Evolutionary conservation across 2,888 invertebrate species (phyloP), one percentile per base, ranked within the genome.

Genomic region (Lasioglossum figueresi): DNA sequence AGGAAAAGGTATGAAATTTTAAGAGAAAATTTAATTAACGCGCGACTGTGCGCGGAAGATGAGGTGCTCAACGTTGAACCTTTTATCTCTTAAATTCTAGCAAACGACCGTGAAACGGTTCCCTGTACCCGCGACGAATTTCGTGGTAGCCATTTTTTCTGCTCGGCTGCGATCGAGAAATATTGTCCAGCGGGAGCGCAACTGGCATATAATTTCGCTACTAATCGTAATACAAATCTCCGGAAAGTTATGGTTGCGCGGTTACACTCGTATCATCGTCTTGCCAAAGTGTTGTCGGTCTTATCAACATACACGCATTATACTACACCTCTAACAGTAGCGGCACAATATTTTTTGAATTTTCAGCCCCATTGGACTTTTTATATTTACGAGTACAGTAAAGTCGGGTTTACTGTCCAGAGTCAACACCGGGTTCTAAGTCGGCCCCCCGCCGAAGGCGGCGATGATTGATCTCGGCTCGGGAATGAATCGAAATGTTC

Each of bases 11-110:
- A 59, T 59, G 70, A 34, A 70, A 78, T 73, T 70, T 40, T 37
- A 48, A 78, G 45, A 70, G 84, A 52, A 83, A 78, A 78, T 83
- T 84, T 83, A 75, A 84, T 84, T 84, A 84, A 71, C 84, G 59
- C 16, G 43, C 40, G 43, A 63, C 40, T 63, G 76, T 56, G 73
- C 43, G 43, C 16, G 23, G 43, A 56, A 56, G 72, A 81, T 73
- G 59, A 76, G 63, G 40, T 63, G 83, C 83, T 81, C 76, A 73
- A 73, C 77, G 83, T 74, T 73, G 76, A 72, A 74, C 43, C 77
- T 74, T 84, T 74, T 74, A 43, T 77, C 83, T 84, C 84, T 77
- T 74, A 73, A 73, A 77, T 84, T 84, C 74, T 34, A 59, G 73
- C 76, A 82, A 83, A 73, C 83, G 76, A 82, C 52, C 56, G 37